phyloP scores from a whole-genome alignment of 2,797 vertebrate genomes.

The Semaprochilodus insignis region DNA sequence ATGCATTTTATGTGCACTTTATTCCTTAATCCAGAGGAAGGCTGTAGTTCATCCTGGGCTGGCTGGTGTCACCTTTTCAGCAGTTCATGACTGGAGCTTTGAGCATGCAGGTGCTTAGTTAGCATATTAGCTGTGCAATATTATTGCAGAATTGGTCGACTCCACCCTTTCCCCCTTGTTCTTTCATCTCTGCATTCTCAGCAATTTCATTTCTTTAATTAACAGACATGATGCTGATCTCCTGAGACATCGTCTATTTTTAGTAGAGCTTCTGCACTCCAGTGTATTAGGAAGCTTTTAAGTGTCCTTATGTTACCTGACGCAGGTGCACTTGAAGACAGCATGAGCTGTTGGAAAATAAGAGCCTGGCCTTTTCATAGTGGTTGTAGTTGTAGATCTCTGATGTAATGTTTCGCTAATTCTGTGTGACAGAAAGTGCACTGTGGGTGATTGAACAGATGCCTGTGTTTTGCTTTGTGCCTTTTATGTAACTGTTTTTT shows the following conservation, averaged over 20 bases:
- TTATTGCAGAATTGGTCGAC: not conserved
- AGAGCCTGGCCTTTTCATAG: not conserved
- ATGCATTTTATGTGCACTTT: not conserved
- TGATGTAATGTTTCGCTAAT: not conserved
- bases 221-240: constrained; percentile 46
- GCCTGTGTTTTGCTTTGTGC: not conserved
- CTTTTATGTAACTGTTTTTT: not conserved
- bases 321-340: constrained; percentile 12
- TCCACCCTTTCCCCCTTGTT: constrained; percentile 15
- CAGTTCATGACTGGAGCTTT: constrained; percentile 1
- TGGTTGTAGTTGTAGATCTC: not conserved
- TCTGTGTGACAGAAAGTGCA: not conserved
- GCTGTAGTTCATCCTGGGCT: not conserved
- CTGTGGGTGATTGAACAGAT: not conserved
- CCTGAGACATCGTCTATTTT: constrained; percentile 50
- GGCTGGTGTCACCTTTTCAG: not conserved
- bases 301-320: constrained; percentile 33
- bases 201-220: constrained; percentile 57
- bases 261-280: constrained; percentile 24
- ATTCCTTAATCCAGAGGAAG: not conserved
- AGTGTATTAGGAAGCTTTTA: constrained; percentile 40
- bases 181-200: constrained; percentile 34
- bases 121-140: not conserved
- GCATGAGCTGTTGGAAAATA: constrained; percentile 11
- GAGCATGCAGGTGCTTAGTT: not conserved